A percentile compares a stretch with the other conserved stretches of the same genome.
Conservation (phyloP, 1,140 invertebrate species). For the Dendrolimus punctatus region DNA sequence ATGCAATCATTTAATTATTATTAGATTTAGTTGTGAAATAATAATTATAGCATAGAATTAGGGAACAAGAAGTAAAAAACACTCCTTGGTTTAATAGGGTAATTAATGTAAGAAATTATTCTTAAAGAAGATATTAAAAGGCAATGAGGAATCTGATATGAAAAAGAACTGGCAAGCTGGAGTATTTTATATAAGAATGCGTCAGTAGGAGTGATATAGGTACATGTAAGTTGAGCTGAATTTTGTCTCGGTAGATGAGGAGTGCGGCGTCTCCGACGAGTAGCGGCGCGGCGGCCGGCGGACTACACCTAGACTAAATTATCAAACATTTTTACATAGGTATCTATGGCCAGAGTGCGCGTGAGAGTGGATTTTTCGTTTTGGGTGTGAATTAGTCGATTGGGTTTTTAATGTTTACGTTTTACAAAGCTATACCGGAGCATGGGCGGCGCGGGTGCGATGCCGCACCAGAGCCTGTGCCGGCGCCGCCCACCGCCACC, state of each 20-base stretch:
- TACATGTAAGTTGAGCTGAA: conserved; percentile 51
- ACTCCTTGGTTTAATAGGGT: too few species aligned
- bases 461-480: conserved; percentile 24
- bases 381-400: conserved; percentile 71
- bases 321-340: conserved; percentile 69
- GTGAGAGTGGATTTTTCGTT: conserved; percentile 71
- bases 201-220: conserved; percentile 3
- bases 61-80: too few species aligned
- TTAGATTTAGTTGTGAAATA: conserved; percentile 2
- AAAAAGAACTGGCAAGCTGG: not conserved
- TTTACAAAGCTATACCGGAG: conserved; percentile 61
- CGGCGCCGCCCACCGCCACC: conserved; percentile 56
- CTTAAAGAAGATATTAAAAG: not conserved
- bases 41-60: too few species aligned
- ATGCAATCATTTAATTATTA: not conserved
- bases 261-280: conserved; percentile 54
- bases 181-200: not conserved
- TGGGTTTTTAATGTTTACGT: conserved; percentile 71
- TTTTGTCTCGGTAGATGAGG: conserved; percentile 71
- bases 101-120: too few species aligned
- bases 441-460: conserved; percentile 60
- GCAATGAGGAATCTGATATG: not conserved
- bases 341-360: conserved; percentile 71
- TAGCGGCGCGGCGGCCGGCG: conserved; percentile 54
- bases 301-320: conserved; percentile 65